phyloP scores from a whole-genome alignment of 2,888 invertebrate genomes.

The Aradus depressus region DNA sequence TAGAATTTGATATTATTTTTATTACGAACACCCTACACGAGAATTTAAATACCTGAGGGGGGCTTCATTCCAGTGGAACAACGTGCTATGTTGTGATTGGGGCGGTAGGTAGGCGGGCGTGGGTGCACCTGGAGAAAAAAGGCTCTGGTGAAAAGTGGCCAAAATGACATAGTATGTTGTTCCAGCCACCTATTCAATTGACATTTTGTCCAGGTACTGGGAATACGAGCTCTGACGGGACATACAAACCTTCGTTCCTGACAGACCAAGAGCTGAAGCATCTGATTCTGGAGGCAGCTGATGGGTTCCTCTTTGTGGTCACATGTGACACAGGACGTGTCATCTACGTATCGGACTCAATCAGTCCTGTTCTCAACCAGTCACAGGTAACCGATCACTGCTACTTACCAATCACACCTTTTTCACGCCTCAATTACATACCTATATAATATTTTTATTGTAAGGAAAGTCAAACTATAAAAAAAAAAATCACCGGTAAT shows the following conservation, averaged over 20 bases:
- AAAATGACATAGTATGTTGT: no score
- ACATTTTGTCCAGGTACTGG: conserved; percentile 68
- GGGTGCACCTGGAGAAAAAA: background rate
- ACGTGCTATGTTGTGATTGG: background rate
- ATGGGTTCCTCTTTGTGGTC: conserved; percentile 93
- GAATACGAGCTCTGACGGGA: conserved; percentile 88
- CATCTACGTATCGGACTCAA: conserved; percentile 97
- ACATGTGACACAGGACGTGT: conserved; percentile 95
- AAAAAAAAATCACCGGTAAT: no score
- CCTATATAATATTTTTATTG: no score
- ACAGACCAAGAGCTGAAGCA: conserved; percentile 99
- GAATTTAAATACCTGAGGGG: no score
- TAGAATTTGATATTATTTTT: no score
- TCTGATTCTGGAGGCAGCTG: conserved; percentile 96
- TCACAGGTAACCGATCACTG: conserved; percentile 42
- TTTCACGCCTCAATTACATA: no score
- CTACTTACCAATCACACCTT: no score
- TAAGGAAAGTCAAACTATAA: no score
- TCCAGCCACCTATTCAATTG: no score
- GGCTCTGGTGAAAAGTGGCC: no score
- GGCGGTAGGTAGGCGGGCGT: background rate
- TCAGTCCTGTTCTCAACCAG: conserved; percentile 93
- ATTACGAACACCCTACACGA: no score
- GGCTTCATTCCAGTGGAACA: no score
- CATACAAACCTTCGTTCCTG: conserved; percentile 96